Evolutionary conservation across 2,797 vertebrate species (phyloP).

Genomic region (Mus spretus): DNA sequence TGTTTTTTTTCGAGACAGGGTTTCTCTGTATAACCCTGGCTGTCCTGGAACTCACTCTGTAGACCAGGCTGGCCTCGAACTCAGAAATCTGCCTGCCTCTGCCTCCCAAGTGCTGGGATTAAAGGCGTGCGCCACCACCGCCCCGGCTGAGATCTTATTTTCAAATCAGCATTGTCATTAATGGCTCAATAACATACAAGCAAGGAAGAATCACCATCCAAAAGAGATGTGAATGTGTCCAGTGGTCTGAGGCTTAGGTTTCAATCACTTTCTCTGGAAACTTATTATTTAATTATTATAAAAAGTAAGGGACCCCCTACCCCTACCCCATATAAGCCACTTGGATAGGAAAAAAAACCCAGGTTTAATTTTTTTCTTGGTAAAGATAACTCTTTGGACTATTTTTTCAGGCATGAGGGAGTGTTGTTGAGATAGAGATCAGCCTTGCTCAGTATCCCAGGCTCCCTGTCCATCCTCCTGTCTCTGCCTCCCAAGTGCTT

Average conservation of each 20-base stretch:
- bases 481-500: neutral
- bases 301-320: conserved; percentile 37
- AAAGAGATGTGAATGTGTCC: conserved; percentile 72
- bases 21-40: too few relatives aligned
- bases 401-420: rapidly evolving
- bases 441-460: neutral
- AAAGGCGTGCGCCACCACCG: too few relatives aligned
- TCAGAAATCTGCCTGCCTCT: too few relatives aligned
- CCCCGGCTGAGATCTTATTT: conserved; percentile 67
- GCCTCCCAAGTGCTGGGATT: too few relatives aligned
- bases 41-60: too few relatives aligned
- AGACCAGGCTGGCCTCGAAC: too few relatives aligned
- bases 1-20: neutral
- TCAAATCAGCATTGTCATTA: conserved; percentile 78
- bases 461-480: neutral
- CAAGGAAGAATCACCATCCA: conserved; percentile 63
- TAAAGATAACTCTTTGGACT: neutral
- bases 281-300: conserved; percentile 80
- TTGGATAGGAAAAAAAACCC: conserved; percentile 32
- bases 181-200: conserved; percentile 77
- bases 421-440: neutral
- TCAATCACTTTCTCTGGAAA: conserved; percentile 65
- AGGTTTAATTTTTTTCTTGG: conserved; percentile 40
- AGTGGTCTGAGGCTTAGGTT: conserved; percentile 67
- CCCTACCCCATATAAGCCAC: neutral